phyloP scores from a whole-genome alignment of 2,113 vertebrate species.

The Ardeotis arabs region DNA sequence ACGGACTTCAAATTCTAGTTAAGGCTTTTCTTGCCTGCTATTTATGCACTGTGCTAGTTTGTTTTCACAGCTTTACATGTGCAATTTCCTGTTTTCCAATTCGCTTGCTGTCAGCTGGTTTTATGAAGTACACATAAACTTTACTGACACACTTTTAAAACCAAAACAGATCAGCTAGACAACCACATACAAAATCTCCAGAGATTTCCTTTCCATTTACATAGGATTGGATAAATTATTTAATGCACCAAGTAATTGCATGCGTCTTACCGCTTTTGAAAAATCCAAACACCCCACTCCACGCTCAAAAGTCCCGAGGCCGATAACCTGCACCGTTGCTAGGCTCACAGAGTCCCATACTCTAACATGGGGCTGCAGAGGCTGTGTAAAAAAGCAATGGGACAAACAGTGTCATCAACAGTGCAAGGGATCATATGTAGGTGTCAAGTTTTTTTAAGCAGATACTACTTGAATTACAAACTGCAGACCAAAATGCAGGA shows the following conservation, averaged over 20 bases:
- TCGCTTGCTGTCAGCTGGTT: background rate
- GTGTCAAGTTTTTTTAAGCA: background rate
- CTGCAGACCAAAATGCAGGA: background rate
- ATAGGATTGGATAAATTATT: accelerated
- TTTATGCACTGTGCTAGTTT: background rate
- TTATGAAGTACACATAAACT: background rate
- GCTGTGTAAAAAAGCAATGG: slow-evolving; percentile 73
- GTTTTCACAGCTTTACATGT: background rate
- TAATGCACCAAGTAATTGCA: accelerated
- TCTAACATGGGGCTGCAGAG: slow-evolving; percentile 92
- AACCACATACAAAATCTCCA: background rate
- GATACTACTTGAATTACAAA: background rate
- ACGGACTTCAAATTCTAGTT: background rate
- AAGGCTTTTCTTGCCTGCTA: background rate
- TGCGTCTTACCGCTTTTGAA: slow-evolving; percentile 92
- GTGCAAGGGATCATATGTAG: background rate
- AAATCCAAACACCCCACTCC: slow-evolving; percentile 95
- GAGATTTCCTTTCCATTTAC: background rate
- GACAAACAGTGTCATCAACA: background rate
- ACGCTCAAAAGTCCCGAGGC: slow-evolving; percentile 93
- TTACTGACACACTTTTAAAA: background rate
- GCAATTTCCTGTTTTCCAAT: slow-evolving; percentile 4
- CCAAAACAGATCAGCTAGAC: background rate
- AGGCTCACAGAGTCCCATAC: slow-evolving; percentile 97
- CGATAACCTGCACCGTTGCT: slow-evolving; percentile 87